phyloP scores from a whole-genome alignment of 1,140 invertebrate genomes.

The Camponotus pennsylvanicus region DNA sequence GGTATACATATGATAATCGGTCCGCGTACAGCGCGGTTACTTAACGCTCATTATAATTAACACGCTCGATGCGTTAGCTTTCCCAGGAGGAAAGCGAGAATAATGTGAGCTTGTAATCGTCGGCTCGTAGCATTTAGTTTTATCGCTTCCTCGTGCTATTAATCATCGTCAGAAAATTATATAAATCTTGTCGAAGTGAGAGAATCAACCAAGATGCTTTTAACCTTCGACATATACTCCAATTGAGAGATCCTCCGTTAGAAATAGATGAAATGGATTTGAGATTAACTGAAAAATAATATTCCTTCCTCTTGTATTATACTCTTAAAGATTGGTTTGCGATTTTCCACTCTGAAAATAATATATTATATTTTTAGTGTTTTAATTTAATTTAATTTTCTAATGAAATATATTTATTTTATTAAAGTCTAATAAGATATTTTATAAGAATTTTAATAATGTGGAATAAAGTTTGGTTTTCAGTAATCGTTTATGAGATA shows the following conservation, averaged over 20 bases:
- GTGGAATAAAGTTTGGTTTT: no score
- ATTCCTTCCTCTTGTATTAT: background rate
- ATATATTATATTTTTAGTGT: background rate
- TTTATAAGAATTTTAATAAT: no score
- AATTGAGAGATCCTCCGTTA: background rate
- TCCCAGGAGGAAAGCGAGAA: slow-evolving; percentile 86
- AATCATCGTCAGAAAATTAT: slow-evolving; percentile 58
- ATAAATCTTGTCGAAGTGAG: slow-evolving; percentile 35
- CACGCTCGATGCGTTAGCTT: slow-evolving; percentile 84
- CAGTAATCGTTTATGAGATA: no score
- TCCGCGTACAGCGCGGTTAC: slow-evolving; percentile 77
- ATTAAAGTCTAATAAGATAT: no score
- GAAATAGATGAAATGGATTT: background rate
- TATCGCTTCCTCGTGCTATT: slow-evolving; percentile 73
- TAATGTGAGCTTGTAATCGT: slow-evolving; percentile 83
- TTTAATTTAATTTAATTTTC: no score
- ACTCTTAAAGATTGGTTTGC: background rate
- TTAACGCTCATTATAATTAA: slow-evolving; percentile 86
- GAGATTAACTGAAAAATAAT: background rate
- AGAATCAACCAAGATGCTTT: slow-evolving; percentile 32
- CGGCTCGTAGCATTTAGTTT: slow-evolving; percentile 77
- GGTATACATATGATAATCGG: slow-evolving; percentile 70
- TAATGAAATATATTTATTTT: no score
- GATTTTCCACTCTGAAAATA: background rate
- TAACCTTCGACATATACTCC: slow-evolving; percentile 9